Percentiles rank a stretch among this genome's conserved stretches.
These are phyloP conservation scores for Brachyptera putata DNA, from an alignment of 2,888 invertebrate genomes.

Conservation along the genomic window DNA sequence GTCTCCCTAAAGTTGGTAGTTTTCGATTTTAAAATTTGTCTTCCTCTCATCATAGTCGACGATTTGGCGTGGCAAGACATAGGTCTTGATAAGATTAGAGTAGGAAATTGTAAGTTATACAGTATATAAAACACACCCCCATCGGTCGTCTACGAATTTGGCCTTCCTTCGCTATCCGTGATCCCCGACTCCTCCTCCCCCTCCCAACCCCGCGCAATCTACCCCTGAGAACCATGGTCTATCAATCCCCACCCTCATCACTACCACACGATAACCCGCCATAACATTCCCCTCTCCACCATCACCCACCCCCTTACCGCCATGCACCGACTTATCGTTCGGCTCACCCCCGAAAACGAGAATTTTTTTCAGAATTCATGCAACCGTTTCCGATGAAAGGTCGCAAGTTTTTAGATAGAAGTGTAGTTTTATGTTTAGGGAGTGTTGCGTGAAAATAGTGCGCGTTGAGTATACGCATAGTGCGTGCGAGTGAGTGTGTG, in stretches of 20 bases:
- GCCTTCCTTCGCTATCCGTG: no score
- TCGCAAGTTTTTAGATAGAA: conserved; percentile 26
- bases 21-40: no score
- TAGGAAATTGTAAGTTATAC: no score
- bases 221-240: conserved; percentile 14
- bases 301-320: conserved; percentile 1
- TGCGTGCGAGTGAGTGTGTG: conserved; percentile 18
- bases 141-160: no score
- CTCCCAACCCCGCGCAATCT: background rate
- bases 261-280: background rate
- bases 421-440: conserved; percentile 22
- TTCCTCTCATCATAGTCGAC: no score
- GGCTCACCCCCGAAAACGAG: conserved; percentile 17
- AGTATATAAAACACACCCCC: no score
- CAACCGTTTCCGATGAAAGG: conserved; percentile 29
- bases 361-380: conserved; percentile 16
- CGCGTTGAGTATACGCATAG: conserved; percentile 35
- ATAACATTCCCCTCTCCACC: background rate
- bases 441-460: conserved; percentile 42
- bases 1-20: no score
- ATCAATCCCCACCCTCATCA: conserved; percentile 16
- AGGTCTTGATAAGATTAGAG: no score
- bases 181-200: background rate
- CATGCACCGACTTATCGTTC: background rate
- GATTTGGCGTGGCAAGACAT: no score